phyloP scores from a whole-genome alignment of 2,797 vertebrate genomes.

The Cheirogaleus major region DNA sequence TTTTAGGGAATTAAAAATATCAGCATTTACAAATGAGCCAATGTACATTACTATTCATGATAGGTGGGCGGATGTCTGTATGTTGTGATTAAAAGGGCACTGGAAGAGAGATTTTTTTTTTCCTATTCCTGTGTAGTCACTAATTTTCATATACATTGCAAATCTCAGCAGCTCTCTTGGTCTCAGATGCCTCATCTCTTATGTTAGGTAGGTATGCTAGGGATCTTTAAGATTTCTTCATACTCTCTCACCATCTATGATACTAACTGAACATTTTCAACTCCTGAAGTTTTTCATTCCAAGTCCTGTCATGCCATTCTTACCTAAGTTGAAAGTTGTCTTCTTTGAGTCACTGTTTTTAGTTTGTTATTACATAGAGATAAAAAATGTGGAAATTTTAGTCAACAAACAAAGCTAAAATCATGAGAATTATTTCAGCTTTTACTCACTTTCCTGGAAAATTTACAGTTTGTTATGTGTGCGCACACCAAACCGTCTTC shows the following conservation, averaged over 20 bases:
- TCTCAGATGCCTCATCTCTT: neutral
- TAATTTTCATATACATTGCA: neutral
- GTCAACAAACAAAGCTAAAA: neutral
- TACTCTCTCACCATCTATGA: neutral
- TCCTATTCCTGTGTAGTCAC: neutral
- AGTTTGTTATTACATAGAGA: neutral
- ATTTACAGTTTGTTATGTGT: neutral
- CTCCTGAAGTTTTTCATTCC: neutral
- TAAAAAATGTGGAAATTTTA: neutral
- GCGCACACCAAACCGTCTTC: neutral
- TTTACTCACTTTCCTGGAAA: slow-evolving; percentile 5
- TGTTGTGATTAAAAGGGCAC: neutral
- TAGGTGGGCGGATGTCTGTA: neutral
- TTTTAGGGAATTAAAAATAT: neutral
- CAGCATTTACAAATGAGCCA: neutral
- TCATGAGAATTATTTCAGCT: neutral
- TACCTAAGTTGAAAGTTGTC: neutral
- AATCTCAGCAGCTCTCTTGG: neutral
- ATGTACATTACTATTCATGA: neutral
- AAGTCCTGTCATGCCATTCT: neutral
- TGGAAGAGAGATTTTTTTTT: neutral
- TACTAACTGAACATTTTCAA: neutral
- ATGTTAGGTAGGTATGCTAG: neutral
- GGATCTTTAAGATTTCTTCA: neutral
- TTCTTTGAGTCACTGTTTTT: neutral